phyloP scores from a whole-genome alignment of 2,113 vertebrate genomes.

The Oreochromis aureus region DNA sequence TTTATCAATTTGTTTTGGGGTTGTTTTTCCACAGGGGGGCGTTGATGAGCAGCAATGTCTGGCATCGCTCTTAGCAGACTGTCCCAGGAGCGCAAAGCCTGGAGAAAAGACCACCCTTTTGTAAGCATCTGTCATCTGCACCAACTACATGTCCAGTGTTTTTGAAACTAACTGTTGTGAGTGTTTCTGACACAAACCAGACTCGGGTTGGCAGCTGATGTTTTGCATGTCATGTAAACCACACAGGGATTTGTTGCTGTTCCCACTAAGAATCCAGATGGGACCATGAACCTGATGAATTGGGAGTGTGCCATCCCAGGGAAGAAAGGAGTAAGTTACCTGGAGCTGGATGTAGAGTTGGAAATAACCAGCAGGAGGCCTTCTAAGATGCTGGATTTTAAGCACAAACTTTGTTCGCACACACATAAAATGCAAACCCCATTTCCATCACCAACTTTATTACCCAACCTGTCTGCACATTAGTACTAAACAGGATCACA shows the following conservation, averaged over 20 bases:
- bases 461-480: background rate
- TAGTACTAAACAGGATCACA: background rate
- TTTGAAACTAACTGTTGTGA: background rate
- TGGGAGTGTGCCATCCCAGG: conserved; percentile 99
- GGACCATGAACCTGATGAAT: conserved; percentile 99
- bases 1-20: background rate
- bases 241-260: conserved; percentile 94
- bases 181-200: background rate
- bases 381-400: background rate
- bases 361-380: background rate
- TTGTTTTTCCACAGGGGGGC: conserved; percentile 58
- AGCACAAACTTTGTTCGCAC: background rate
- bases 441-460: background rate
- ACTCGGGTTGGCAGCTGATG: background rate
- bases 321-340: conserved; percentile 86
- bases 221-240: background rate
- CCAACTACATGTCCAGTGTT: too few species aligned
- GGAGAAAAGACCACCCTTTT: conserved; percentile 99
- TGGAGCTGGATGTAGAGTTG: background rate
- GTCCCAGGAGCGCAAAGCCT: conserved; percentile 97
- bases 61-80: conserved; percentile 98
- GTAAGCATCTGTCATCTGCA: conserved; percentile 71
- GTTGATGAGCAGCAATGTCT: conserved; percentile 83
- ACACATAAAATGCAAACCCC: background rate
- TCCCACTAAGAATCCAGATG: conserved; percentile 96